These are phyloP conservation scores for Plectrocnemia conspersa DNA, from an alignment of 1,140 invertebrate species.

Conservation along the genomic window DNA sequence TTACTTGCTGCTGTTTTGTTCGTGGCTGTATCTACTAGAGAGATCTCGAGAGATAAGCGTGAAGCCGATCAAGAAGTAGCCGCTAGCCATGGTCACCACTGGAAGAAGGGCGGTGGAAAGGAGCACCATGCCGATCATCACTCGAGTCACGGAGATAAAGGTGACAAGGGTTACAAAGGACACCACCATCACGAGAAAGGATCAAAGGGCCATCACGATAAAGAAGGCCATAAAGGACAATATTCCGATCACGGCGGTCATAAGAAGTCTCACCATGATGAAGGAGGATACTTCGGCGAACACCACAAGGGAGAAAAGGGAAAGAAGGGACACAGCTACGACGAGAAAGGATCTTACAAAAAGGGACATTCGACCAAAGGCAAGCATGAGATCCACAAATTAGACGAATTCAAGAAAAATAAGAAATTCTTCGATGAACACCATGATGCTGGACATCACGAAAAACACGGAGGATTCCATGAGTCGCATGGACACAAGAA, in stretches of 20 bases:
- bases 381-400: conserved; percentile 70
- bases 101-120: conserved; percentile 32
- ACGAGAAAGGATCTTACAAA: conserved; percentile 60
- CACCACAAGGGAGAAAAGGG: conserved; percentile 70
- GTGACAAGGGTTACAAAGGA: conserved; percentile 57
- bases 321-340: conserved; percentile 60
- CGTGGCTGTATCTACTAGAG: conserved; percentile 19
- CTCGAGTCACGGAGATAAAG: conserved; percentile 52
- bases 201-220: conserved; percentile 65
- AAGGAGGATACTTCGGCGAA: conserved; percentile 62
- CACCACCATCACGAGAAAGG: conserved; percentile 56
- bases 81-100: conserved; percentile 17
- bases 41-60: conserved; percentile 24
- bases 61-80: conserved; percentile 19
- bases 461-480: conserved; percentile 61
- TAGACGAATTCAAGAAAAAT: conserved; percentile 54
- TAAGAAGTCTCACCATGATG: conserved; percentile 69
- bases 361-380: conserved; percentile 74
- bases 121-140: conserved; percentile 53
- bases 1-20: conserved; percentile 19
- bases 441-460: conserved; percentile 68
- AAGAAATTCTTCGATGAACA: conserved; percentile 69
- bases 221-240: conserved; percentile 63
- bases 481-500: conserved; percentile 63
- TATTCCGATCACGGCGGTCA: conserved; percentile 67